These are phyloP conservation scores for Etheostoma nigrum DNA, from an alignment of 2,797 vertebrate species.

Conservation along the genomic window DNA sequence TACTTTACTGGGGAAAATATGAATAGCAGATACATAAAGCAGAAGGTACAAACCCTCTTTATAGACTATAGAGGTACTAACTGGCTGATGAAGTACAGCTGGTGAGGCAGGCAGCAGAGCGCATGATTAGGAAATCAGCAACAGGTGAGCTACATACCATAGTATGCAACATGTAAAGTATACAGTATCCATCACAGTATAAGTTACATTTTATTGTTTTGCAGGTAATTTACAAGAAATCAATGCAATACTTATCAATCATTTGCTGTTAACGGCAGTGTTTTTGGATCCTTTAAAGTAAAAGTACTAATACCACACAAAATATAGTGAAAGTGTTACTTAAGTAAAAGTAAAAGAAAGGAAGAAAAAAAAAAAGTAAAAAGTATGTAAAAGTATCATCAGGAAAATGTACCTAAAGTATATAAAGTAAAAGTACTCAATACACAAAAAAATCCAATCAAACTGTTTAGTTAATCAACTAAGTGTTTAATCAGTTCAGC, in stretches of 20 bases:
- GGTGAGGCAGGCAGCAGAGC: background rate
- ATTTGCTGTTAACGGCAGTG: background rate
- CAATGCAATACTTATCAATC: background rate
- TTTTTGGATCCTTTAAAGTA: too few relatives aligned
- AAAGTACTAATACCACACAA: too few relatives aligned
- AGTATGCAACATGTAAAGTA: background rate
- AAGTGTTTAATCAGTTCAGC: too few relatives aligned
- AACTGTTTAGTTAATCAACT: too few relatives aligned
- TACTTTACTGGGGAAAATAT: background rate
- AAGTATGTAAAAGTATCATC: too few relatives aligned
- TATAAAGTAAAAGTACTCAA: too few relatives aligned
- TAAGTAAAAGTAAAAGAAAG: too few relatives aligned
- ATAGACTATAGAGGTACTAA: background rate
- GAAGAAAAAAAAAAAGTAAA: too few relatives aligned
- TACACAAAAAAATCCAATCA: too few relatives aligned
- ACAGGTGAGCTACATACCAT: background rate
- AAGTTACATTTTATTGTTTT: background rate
- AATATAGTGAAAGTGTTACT: too few relatives aligned
- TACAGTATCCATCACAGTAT: background rate
- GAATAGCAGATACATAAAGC: background rate
- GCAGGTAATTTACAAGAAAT: background rate
- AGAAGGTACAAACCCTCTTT: background rate
- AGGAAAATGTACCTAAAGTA: too few relatives aligned
- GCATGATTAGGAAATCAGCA: constrained; percentile 5
- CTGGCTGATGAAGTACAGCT: background rate